Conservation (phyloP, 2,888 invertebrate species). For the Tuberolachnus salignus region DNA sequence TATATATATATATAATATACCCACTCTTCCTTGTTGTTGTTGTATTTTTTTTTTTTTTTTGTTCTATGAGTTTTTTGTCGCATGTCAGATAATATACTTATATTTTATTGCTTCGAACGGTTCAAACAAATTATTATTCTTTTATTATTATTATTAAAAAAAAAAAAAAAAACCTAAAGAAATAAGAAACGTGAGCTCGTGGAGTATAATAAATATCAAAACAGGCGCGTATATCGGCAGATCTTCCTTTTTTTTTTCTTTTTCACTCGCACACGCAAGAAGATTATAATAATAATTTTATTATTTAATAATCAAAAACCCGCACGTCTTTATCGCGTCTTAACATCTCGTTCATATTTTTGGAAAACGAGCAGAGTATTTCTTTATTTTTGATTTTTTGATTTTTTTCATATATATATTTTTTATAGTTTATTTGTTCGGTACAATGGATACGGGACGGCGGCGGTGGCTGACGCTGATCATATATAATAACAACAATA, state of each 20-base stretch:
- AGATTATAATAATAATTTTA: conserved; percentile 25
- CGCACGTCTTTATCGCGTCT: conserved; percentile 49
- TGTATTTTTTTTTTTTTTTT: conserved; percentile 36
- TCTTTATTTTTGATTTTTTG: neutral
- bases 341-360: conserved; percentile 54
- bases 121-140: conserved; percentile 53
- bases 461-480: conserved; percentile 10
- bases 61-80: conserved; percentile 49
- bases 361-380: conserved; percentile 34
- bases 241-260: conserved; percentile 49
- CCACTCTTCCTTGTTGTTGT: conserved; percentile 27
- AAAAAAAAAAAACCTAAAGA: conserved; percentile 12
- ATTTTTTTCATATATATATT: conserved; percentile 7
- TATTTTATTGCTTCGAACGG: conserved; percentile 53
- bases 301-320: conserved; percentile 55
- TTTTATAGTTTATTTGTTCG: conserved; percentile 23
- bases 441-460: conserved; percentile 24
- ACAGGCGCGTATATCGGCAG: conserved; percentile 54
- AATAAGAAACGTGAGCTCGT: conserved; percentile 48
- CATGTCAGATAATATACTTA: conserved; percentile 51
- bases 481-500: neutral
- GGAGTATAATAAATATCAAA: conserved; percentile 55
- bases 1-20: conserved; percentile 11
- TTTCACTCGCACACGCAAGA: conserved; percentile 14
- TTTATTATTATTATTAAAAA: conserved; percentile 54